Conservation (phyloP, 1,140 invertebrate species). For the Mamestra configurata region DNA sequence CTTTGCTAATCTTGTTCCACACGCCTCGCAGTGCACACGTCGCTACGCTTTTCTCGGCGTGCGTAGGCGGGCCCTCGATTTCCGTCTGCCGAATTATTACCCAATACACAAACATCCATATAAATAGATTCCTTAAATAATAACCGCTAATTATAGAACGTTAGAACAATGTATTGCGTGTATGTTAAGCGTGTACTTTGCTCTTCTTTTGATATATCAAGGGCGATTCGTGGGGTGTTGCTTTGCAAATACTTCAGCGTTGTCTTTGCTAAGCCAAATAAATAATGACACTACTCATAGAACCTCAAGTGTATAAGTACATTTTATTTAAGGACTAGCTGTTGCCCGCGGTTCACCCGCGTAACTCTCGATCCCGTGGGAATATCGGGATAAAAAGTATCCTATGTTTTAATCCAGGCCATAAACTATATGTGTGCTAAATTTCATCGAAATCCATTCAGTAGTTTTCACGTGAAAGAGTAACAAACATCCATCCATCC, state of each 20-base stretch:
- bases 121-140: constrained; percentile 60
- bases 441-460: no score
- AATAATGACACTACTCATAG: not conserved
- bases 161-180: constrained; percentile 25
- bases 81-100: constrained; percentile 64
- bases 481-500: no score
- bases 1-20: not conserved
- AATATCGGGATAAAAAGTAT: no score
- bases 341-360: no score
- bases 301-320: no score
- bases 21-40: constrained; percentile 38
- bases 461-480: no score
- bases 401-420: no score
- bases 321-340: no score
- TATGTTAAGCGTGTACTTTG: constrained; percentile 11
- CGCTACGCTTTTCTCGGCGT: constrained; percentile 55
- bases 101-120: constrained; percentile 59
- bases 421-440: no score
- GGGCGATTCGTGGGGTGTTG: not conserved
- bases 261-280: not conserved
- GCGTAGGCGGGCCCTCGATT: constrained; percentile 68
- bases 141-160: constrained; percentile 53
- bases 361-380: no score
- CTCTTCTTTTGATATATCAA: constrained; percentile 37
- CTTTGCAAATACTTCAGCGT: not conserved